Conservation (phyloP, 2,113 vertebrate species). For the Charadrius vociferus region DNA sequence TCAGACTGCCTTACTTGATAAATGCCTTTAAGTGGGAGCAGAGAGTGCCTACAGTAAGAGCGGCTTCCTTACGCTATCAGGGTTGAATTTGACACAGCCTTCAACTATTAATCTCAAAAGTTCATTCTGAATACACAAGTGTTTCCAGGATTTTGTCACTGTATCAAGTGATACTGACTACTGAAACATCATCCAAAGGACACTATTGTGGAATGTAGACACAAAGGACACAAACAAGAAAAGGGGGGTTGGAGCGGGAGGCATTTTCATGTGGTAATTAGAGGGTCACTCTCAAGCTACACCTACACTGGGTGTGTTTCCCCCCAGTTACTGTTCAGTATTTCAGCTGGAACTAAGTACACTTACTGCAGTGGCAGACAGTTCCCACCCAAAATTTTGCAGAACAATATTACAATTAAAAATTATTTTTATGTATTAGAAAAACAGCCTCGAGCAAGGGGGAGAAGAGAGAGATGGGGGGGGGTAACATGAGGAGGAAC, state of each 20-base stretch:
- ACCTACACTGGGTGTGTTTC: rapidly evolving
- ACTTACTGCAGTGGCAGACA: neutral
- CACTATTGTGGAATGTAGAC: neutral
- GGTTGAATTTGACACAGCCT: neutral
- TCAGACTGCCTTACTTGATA: neutral
- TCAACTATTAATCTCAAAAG: neutral
- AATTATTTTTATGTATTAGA: neutral
- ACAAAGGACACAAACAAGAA: neutral
- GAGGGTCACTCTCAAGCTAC: neutral
- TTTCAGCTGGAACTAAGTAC: neutral
- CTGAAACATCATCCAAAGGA: neutral
- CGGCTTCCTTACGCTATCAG: neutral
- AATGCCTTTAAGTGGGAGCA: neutral
- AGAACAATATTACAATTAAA: neutral
- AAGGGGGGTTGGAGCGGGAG: too few species aligned
- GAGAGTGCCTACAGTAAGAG: neutral
- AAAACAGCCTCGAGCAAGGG: neutral
- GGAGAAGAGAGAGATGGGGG: neutral
- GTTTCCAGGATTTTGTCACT: neutral
- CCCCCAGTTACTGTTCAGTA: neutral
- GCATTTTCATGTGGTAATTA: neutral
- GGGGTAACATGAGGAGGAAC: too few species aligned
- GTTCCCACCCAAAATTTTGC: neutral
- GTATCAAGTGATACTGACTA: neutral
- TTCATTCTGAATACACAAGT: neutral